These are phyloP conservation scores for human (Homo sapiens) DNA, from an alignment of 2,113 vertebrate species.

Conservation along the genomic window DNA sequence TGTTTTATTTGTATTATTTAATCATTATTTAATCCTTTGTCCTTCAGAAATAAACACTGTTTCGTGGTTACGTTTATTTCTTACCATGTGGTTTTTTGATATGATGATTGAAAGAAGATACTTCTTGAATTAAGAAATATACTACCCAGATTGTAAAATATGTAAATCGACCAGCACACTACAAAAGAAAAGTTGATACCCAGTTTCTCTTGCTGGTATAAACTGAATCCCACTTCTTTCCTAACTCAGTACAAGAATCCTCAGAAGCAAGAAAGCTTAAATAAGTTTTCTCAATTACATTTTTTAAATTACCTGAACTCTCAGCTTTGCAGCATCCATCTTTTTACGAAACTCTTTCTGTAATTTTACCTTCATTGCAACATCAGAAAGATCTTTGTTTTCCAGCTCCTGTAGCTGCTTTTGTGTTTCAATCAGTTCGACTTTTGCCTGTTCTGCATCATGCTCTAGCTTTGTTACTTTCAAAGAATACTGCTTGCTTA, in stretches of 20 bases:
- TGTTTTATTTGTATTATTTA: not conserved
- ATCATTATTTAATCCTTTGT: not conserved
- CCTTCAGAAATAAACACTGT: slow-evolving; percentile 1
- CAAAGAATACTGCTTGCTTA: slow-evolving; percentile 86
- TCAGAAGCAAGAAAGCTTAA: not conserved
- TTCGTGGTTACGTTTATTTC: slow-evolving; percentile 41
- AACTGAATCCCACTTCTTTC: slow-evolving; percentile 7
- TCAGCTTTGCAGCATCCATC: slow-evolving; percentile 85
- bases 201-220: not conserved
- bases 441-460: slow-evolving; percentile 84
- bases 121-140: slow-evolving; percentile 13
- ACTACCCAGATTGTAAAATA: not conserved
- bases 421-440: slow-evolving; percentile 83
- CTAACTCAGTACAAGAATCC: not conserved
- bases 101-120: slow-evolving; percentile 26
- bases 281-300: not conserved
- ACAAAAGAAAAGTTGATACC: not conserved
- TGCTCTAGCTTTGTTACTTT: slow-evolving; percentile 85
- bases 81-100: not conserved
- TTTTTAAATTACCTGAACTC: slow-evolving; percentile 84
- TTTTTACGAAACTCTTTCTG: slow-evolving; percentile 86
- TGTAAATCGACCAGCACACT: not conserved
- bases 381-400: slow-evolving; percentile 83
- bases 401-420: slow-evolving; percentile 86
- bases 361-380: slow-evolving; percentile 82